These are phyloP conservation scores for Polydrusus cervinus DNA, from an alignment of 2,888 invertebrate species.

Conservation along the genomic window DNA sequence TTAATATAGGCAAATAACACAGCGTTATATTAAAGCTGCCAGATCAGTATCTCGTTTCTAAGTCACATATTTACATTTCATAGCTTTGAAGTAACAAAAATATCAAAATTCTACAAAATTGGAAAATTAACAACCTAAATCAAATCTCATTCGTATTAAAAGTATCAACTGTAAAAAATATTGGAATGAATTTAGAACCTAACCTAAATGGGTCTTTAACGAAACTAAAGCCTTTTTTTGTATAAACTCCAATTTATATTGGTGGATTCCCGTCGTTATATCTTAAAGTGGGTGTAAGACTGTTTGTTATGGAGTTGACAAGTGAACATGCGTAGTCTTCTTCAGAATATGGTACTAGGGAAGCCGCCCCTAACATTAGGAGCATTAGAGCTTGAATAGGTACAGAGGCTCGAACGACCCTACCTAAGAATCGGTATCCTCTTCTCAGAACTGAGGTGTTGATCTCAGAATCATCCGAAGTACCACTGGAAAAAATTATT, in stretches of 20 bases:
- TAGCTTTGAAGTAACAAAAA: constrained; percentile 46
- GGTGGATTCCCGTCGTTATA: constrained; percentile 97
- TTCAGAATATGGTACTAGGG: constrained; percentile 91
- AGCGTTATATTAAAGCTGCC: constrained; percentile 47
- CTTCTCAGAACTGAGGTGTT: constrained; percentile 81
- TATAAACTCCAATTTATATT: constrained; percentile 73
- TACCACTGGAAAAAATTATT: constrained; percentile 62
- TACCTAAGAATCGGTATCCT: constrained; percentile 89
- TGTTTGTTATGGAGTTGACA: constrained; percentile 86
- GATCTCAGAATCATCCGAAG: constrained; percentile 69
- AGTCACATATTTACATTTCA: constrained; percentile 49
- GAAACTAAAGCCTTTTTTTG: background rate
- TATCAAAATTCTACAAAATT: constrained; percentile 44
- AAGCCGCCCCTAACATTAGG: constrained; percentile 93
- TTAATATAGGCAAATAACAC: constrained; percentile 47
- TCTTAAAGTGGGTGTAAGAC: constrained; percentile 90
- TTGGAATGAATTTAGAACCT: constrained; percentile 52
- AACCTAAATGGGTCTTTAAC: constrained; percentile 33
- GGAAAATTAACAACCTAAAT: constrained; percentile 42
- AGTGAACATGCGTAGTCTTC: constrained; percentile 90
- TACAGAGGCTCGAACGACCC: constrained; percentile 92
- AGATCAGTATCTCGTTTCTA: constrained; percentile 51
- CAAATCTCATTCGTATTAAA: constrained; percentile 19
- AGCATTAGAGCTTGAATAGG: constrained; percentile 96
- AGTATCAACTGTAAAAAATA: constrained; percentile 18